These are phyloP conservation scores for Macroglossus sobrinus DNA, from an alignment of 2,113 vertebrate genomes.

Conservation along the genomic window DNA sequence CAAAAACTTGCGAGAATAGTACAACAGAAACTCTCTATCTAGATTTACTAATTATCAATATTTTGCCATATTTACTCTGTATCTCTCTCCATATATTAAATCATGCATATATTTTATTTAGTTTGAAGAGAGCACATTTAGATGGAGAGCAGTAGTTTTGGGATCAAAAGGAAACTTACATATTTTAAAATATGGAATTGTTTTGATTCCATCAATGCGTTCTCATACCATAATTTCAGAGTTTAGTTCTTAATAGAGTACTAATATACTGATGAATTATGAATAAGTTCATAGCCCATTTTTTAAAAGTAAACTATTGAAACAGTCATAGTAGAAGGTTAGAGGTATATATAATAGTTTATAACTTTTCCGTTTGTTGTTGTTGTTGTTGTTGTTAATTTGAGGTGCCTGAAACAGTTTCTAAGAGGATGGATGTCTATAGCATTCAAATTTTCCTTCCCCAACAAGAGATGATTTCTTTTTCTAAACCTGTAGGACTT, in stretches of 20 bases:
- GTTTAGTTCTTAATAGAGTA: neutral
- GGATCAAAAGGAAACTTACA: neutral
- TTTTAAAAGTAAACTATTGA: neutral
- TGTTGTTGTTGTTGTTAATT: neutral
- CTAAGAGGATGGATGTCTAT: conserved; percentile 7
- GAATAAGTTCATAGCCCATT: neutral
- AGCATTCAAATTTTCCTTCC: neutral
- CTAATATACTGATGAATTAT: neutral
- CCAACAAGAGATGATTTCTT: neutral
- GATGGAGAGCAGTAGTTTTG: neutral
- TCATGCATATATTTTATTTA: neutral
- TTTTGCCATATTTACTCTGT: neutral
- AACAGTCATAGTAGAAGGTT: neutral
- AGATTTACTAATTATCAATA: neutral
- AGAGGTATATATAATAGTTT: neutral
- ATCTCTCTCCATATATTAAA: neutral
- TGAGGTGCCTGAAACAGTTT: conserved; percentile 2
- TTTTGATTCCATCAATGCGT: neutral
- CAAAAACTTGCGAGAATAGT: neutral
- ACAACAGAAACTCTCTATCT: neutral
- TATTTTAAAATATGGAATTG: neutral
- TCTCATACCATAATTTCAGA: neutral
- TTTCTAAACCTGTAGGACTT: neutral
- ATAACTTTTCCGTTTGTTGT: neutral
- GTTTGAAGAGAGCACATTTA: neutral